phyloP scores from a whole-genome alignment of 2,797 vertebrate genomes.

The Halcyon smyrnensis region DNA sequence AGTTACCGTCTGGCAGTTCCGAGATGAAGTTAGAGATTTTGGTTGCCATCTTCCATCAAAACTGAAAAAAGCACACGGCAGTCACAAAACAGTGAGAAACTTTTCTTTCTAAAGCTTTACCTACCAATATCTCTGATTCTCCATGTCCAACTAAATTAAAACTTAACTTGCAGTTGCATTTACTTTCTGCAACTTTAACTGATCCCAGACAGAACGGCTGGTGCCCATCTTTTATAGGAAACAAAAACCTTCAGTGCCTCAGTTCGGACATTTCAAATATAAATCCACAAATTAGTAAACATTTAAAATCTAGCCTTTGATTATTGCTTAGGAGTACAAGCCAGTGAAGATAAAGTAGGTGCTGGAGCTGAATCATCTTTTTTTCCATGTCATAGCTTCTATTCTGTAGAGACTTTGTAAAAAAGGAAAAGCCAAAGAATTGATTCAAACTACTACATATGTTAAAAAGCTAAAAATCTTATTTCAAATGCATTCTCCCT shows the following conservation, averaged over 20 bases:
- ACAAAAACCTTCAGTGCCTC: background rate
- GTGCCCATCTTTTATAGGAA: background rate
- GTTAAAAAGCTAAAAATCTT: background rate
- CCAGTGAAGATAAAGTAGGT: background rate
- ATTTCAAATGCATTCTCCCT: background rate
- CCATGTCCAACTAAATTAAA: background rate
- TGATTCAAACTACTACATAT: background rate
- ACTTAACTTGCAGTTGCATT: background rate
- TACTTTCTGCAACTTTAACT: background rate
- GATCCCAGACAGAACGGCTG: background rate
- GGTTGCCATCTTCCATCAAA: background rate
- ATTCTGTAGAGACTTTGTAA: background rate
- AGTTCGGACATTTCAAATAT: background rate
- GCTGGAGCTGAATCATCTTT: background rate
- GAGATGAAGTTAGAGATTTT: background rate
- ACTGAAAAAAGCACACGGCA: background rate
- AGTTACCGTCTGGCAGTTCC: background rate
- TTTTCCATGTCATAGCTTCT: background rate
- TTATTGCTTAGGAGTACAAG: background rate
- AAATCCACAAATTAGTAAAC: background rate
- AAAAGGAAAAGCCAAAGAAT: background rate
- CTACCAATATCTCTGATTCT: background rate
- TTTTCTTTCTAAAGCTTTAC: background rate
- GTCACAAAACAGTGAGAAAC: background rate
- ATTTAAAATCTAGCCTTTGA: background rate